phyloP scores from a whole-genome alignment of 2,888 invertebrate species.

The Trichacis sp. region DNA sequence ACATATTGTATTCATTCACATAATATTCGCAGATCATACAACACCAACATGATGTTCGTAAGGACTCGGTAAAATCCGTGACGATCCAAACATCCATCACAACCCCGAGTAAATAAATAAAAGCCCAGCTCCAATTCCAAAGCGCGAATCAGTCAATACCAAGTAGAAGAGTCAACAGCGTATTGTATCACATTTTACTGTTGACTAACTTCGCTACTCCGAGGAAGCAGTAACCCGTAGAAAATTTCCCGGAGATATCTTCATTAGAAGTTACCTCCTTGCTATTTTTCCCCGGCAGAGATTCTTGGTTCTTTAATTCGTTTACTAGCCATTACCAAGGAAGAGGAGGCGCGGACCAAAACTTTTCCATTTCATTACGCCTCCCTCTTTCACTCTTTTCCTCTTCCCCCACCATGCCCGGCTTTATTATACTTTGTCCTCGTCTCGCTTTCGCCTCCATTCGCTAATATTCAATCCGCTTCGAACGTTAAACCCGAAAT shows the following conservation, averaged over 20 bases:
- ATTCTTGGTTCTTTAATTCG: slow-evolving; percentile 64
- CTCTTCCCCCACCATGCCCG: slow-evolving; percentile 45
- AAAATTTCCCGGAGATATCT: slow-evolving; percentile 44
- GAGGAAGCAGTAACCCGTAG: slow-evolving; percentile 7
- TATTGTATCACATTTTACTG: slow-evolving; percentile 20
- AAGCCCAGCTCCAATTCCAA: too few species aligned
- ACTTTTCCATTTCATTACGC: slow-evolving; percentile 67
- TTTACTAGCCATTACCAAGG: slow-evolving; percentile 60
- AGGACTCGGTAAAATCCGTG: too few species aligned
- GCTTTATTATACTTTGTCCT: slow-evolving; percentile 63
- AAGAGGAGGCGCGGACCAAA: slow-evolving; percentile 51
- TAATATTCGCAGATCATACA: too few species aligned
- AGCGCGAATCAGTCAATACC: slow-evolving; percentile 1
- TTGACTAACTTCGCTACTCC: slow-evolving; percentile 12
- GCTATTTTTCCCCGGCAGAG: slow-evolving; percentile 45
- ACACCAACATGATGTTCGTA: too few species aligned
- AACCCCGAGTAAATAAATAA: background rate
- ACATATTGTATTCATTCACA: too few species aligned
- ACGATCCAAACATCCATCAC: too few species aligned
- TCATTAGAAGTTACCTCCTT: slow-evolving; percentile 51
- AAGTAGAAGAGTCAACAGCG: slow-evolving; percentile 2
- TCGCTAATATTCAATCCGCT: slow-evolving; percentile 3
- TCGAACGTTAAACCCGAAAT: background rate
- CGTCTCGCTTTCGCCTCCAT: slow-evolving; percentile 40
- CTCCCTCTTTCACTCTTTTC: slow-evolving; percentile 32